Evolutionary conservation across 30 jellyfish, hydroid and myxozoan genomes (phyloP).

Genomic region (Rhopilema esculentum): DNA sequence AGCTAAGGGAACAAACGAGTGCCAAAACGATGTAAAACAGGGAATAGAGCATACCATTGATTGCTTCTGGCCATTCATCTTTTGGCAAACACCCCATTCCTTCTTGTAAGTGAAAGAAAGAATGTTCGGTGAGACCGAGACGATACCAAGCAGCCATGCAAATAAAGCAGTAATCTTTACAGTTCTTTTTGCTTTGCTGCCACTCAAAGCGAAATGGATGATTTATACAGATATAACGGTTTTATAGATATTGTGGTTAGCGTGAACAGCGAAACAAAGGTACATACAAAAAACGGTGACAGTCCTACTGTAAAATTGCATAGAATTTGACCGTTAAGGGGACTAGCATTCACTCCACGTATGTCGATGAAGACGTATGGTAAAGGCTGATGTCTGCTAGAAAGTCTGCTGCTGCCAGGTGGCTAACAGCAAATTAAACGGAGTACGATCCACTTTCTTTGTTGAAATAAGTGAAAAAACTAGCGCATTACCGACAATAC

Average conservation of each 20-base stretch:
- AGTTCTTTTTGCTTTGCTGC: constrained; percentile 41
- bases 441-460: constrained; percentile 44
- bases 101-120: constrained; percentile 28
- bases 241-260: constrained; percentile 50
- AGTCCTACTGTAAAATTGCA: constrained; percentile 61
- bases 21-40: constrained; percentile 44
- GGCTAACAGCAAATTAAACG: constrained; percentile 45
- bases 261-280: constrained; percentile 47
- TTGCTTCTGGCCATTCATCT: constrained; percentile 53
- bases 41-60: constrained; percentile 46
- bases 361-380: constrained; percentile 55
- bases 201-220: constrained; percentile 53
- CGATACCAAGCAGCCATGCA: constrained; percentile 35
- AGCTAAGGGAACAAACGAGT: constrained; percentile 29
- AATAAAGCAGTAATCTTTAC: constrained; percentile 1
- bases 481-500: constrained; percentile 43
- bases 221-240: constrained; percentile 57
- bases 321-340: background rate
- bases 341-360: constrained; percentile 23
- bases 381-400: constrained; percentile 37
- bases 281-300: constrained; percentile 27
- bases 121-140: constrained; percentile 17
- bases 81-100: constrained; percentile 45
- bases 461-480: constrained; percentile 18
- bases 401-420: constrained; percentile 50